Evolutionary conservation across 2,888 invertebrate species (phyloP).

Genomic region (Ennomos quercinarius): DNA sequence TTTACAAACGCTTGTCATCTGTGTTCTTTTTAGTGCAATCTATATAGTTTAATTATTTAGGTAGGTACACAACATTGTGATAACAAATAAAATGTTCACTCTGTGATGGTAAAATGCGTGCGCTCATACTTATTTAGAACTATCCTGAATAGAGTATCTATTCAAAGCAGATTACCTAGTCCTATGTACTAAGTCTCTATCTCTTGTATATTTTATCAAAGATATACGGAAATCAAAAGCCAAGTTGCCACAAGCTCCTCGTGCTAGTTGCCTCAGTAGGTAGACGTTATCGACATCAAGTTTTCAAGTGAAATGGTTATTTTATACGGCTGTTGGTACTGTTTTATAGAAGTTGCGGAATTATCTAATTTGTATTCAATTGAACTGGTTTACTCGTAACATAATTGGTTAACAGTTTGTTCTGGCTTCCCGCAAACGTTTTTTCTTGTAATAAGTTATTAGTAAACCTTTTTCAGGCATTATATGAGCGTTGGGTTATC

Average conservation of each 20-base stretch:
- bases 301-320: conserved; percentile 44
- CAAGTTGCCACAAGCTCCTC: conserved; percentile 12
- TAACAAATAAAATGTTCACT: conserved; percentile 3
- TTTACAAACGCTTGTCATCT: too few species aligned
- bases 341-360: conserved; percentile 31
- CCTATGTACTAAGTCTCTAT: conserved; percentile 3
- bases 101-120: conserved; percentile 13
- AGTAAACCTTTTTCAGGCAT: too few species aligned
- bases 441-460: too few species aligned
- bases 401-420: conserved; percentile 14
- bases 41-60: too few species aligned
- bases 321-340: conserved; percentile 31
- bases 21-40: too few species aligned
- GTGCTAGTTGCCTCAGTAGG: conserved; percentile 38
- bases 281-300: conserved; percentile 38
- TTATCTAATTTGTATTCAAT: conserved; percentile 36
- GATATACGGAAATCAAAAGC: conserved; percentile 20
- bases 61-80: not conserved
- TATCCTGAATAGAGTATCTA: too few species aligned
- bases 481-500: too few species aligned
- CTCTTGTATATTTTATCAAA: conserved; percentile 26
- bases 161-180: conserved; percentile 14
- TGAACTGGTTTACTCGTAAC: conserved; percentile 33
- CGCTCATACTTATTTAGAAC: too few species aligned
- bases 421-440: conserved; percentile 1